phyloP scores from a whole-genome alignment of 1,140 invertebrate genomes.

The Panagrolaimus sp. region DNA sequence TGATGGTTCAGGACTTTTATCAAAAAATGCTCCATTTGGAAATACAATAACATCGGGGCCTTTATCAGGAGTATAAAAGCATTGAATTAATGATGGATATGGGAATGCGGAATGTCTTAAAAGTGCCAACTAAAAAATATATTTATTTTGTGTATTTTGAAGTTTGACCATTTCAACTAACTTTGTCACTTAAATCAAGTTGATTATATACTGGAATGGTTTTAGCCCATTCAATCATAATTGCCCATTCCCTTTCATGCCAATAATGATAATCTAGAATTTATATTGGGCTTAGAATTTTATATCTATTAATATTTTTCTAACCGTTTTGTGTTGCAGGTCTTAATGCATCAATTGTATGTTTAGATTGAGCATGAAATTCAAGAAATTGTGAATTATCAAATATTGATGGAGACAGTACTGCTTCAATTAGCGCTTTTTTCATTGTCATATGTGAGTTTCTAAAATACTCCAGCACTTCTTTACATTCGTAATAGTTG shows the following conservation, averaged over 20 bases:
- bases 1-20: constrained; percentile 50
- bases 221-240: constrained; percentile 60
- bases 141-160: constrained; percentile 20
- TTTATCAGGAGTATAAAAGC: constrained; percentile 54
- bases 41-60: constrained; percentile 57
- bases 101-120: constrained; percentile 58
- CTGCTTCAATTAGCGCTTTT: background rate
- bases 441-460: constrained; percentile 13
- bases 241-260: constrained; percentile 57
- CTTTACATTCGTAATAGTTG: background rate
- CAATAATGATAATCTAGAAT: constrained; percentile 50
- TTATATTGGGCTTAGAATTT: constrained; percentile 32
- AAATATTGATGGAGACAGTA: constrained; percentile 32
- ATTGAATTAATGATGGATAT: constrained; percentile 57
- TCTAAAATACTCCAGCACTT: background rate
- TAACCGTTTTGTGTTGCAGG: constrained; percentile 12
- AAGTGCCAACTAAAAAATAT: constrained; percentile 48
- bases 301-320: constrained; percentile 13
- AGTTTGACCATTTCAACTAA: constrained; percentile 16
- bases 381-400: constrained; percentile 34
- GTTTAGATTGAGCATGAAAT: constrained; percentile 17
- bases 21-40: constrained; percentile 57
- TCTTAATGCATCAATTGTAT: background rate
- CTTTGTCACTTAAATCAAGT: constrained; percentile 51
- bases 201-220: constrained; percentile 49